Conservation (phyloP, 2,113 vertebrate genomes). For the Petromus typicus region DNA sequence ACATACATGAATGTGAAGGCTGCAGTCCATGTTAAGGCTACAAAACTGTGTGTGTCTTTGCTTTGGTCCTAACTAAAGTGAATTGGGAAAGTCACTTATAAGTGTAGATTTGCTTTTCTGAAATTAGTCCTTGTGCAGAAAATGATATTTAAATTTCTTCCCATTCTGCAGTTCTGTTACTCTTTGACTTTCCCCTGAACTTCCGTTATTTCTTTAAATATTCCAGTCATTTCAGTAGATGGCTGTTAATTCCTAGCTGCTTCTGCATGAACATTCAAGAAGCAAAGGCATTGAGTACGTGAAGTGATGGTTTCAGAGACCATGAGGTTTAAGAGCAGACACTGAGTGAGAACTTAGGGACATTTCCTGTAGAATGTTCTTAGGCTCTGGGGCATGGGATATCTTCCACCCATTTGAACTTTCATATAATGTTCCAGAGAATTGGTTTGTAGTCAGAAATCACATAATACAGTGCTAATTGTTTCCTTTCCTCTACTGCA, state of each 20-base stretch:
- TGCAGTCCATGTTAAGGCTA: neutral
- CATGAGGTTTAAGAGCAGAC: neutral
- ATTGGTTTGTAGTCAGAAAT: neutral
- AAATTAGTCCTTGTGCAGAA: neutral
- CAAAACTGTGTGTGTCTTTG: neutral
- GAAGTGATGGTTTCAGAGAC: neutral
- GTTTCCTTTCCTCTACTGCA: neutral
- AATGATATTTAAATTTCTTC: neutral
- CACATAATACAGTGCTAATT: neutral
- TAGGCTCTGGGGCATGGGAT: neutral
- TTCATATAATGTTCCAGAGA: neutral
- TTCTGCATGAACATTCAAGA: neutral
- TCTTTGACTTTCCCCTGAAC: neutral
- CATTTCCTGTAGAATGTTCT: neutral
- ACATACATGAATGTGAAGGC: neutral
- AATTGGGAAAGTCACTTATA: neutral
- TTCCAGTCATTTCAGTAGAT: neutral
- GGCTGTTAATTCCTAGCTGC: neutral
- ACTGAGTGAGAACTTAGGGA: neutral
- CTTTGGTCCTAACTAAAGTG: neutral
- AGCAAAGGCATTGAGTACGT: neutral
- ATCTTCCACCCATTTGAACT: neutral
- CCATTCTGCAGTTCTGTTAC: neutral
- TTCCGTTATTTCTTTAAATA: slow-evolving; percentile 42
- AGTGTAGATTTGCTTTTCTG: neutral